Conservation (phyloP, 1,140 invertebrate genomes). For the Hylaeus anthracinus region DNA sequence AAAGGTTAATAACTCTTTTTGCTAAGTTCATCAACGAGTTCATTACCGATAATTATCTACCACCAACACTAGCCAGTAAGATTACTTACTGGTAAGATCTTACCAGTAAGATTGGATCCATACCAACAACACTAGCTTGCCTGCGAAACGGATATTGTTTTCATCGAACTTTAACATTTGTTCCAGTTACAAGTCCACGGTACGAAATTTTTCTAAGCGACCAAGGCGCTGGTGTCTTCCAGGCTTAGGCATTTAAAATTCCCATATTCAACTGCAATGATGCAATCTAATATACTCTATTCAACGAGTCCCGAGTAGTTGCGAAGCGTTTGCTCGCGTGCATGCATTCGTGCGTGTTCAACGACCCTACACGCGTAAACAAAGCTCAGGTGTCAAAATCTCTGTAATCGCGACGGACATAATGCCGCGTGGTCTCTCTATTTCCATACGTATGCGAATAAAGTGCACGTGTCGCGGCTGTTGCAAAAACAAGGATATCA, state of each 20-base stretch:
- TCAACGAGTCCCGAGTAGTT: not conserved
- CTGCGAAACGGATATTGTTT: too few relatives aligned
- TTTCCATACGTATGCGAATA: conserved; percentile 24
- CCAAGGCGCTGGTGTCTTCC: too few relatives aligned
- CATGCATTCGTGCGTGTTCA: conserved; percentile 5
- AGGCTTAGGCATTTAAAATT: not conserved
- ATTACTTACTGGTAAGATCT: too few relatives aligned
- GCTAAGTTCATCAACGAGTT: too few relatives aligned
- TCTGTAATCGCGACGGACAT: conserved; percentile 4
- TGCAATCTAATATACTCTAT: not conserved
- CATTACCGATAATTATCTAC: too few relatives aligned
- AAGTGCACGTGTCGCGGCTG: not conserved
- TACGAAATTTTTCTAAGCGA: too few relatives aligned
- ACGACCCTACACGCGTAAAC: conserved; percentile 18
- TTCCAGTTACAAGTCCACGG: too few relatives aligned
- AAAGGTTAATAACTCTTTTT: too few relatives aligned
- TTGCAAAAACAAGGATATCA: conserved; percentile 17
- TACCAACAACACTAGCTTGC: too few relatives aligned
- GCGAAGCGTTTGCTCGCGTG: not conserved
- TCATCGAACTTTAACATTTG: too few relatives aligned
- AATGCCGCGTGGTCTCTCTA: not conserved
- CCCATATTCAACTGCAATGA: not conserved
- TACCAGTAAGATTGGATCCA: too few relatives aligned
- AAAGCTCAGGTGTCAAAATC: conserved; percentile 27
- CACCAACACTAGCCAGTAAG: too few relatives aligned